These are phyloP conservation scores for Neodiprion virginianus DNA, from an alignment of 1,140 invertebrate species.

Conservation along the genomic window DNA sequence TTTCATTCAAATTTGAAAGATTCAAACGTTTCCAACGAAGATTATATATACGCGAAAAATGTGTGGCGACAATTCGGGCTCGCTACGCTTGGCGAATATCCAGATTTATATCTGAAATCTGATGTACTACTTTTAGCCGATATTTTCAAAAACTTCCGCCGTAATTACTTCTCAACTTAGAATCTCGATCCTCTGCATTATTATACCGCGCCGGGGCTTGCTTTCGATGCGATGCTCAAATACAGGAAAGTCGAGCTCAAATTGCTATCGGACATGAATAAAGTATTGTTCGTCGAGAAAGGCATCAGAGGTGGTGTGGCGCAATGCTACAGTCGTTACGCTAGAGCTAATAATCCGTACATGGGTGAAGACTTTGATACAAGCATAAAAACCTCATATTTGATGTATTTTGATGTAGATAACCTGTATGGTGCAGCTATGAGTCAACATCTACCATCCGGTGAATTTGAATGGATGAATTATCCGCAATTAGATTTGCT, in stretches of 20 bases:
- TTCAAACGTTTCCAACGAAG: slow-evolving; percentile 34
- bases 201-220: too few species aligned
- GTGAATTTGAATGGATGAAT: slow-evolving; percentile 53
- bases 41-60: slow-evolving; percentile 49
- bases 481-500: slow-evolving; percentile 19
- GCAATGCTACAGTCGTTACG: slow-evolving; percentile 48
- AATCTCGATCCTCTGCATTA: too few species aligned
- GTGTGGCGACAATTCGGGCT: too few species aligned
- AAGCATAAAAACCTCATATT: slow-evolving; percentile 33
- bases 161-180: slow-evolving; percentile 23
- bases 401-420: slow-evolving; percentile 59
- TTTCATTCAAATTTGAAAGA: slow-evolving; percentile 16
- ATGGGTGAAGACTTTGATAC: slow-evolving; percentile 32
- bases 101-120: slow-evolving; percentile 56
- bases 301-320: slow-evolving; percentile 50
- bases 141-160: slow-evolving; percentile 59
- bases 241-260: too few species aligned
- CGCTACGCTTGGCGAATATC: slow-evolving; percentile 43
- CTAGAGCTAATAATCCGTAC: slow-evolving; percentile 59
- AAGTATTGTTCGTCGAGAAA: slow-evolving; percentile 44
- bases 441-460: slow-evolving; percentile 51
- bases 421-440: slow-evolving; percentile 37
- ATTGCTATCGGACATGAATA: too few species aligned
- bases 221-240: too few species aligned
- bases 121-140: slow-evolving; percentile 53